Base-by-base conservation (phyloP, 1,140 invertebrate species). In the Drosophila parabipectinata region DNA sequence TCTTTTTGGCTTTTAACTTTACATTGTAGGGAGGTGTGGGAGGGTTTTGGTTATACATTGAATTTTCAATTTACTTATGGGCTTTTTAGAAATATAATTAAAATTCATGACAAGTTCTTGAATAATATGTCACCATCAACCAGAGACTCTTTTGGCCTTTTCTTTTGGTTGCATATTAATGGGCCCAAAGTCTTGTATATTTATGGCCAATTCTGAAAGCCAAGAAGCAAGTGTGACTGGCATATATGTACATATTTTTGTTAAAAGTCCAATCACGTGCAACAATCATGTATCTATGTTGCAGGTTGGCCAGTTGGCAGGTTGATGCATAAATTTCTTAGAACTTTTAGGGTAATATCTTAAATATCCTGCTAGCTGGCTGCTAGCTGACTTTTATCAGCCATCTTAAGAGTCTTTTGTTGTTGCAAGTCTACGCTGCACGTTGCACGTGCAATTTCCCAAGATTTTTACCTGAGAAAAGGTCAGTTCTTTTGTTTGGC, bases 131-230 rank as follows among this genome's bases (percentile, higher is more conserved):
- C 66, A 69, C 66, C 30, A n/a, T 34, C 7, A 34, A 34, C 18
- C 18, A 18, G 18, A 7, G 9, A 3, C 8, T 9, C 32, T 61
- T 30, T 64, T 32, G 15, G 8, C 24, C 30, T 26, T 37, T 5
- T 14, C 8, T 45, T 39, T 48, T 26, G 14, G 50, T 47, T 51
- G 66, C 32, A 69, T 71, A 64, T 59, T 59, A 64, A 57, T 57
- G 41, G 51, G 14, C 50, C 28, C 8, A 32, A 32, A 26, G 8
- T 9, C 52, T 37, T 39, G 61, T 12, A 41, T 76, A 83, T 82
- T 83, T 78, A 82, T 82, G 79, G 59, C 41, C 59, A 76, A 84
- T 83, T 83, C 75, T 72, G 32, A 39, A 72, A 72, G n/a, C 53
- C 15, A 8, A 14, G 48, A 58, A 60, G 71, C 79, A 78, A 32